phyloP scores from a whole-genome alignment of 2,797 vertebrate genomes.

The Notolabrus celidotus region DNA sequence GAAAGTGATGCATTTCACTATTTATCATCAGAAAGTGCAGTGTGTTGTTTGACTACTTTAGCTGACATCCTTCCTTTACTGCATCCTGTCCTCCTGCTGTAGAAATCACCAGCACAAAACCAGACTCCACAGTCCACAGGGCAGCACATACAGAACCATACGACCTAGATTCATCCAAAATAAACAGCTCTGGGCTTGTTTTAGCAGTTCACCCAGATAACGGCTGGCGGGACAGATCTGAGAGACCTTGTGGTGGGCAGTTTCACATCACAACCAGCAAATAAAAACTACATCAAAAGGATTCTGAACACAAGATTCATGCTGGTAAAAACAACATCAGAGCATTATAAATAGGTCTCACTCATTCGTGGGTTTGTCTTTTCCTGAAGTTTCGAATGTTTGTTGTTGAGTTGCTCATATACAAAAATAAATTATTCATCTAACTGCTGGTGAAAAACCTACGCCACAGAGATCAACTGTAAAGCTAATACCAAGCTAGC shows the following conservation, averaged over 20 bases:
- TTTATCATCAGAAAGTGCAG: no score
- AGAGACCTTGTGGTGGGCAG: slow-evolving; percentile 16
- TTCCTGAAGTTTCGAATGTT: no score
- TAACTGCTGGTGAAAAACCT: no score
- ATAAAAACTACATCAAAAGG: slow-evolving; percentile 58
- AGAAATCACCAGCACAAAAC: slow-evolving; percentile 11
- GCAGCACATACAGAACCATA: slow-evolving; percentile 14
- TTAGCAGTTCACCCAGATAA: slow-evolving; percentile 45
- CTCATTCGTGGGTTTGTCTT: no score
- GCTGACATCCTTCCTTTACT: slow-evolving; percentile 14
- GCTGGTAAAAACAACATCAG: slow-evolving; percentile 48
- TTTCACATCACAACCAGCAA: slow-evolving; percentile 31
- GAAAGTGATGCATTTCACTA: background rate
- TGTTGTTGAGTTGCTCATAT: no score
- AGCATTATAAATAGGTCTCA: slow-evolving; percentile 56
- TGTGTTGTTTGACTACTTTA: background rate
- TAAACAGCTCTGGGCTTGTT: slow-evolving; percentile 36
- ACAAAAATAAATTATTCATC: no score
- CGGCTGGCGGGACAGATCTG: background rate
- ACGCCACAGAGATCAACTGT: no score
- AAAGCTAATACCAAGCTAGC: no score
- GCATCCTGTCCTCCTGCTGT: background rate
- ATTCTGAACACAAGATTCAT: slow-evolving; percentile 50
- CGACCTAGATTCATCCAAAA: slow-evolving; percentile 49
- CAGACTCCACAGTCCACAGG: slow-evolving; percentile 5